Evolutionary conservation across 2,797 vertebrate genomes (phyloP).

Genomic region (Tauraco hartlaubi): DNA sequence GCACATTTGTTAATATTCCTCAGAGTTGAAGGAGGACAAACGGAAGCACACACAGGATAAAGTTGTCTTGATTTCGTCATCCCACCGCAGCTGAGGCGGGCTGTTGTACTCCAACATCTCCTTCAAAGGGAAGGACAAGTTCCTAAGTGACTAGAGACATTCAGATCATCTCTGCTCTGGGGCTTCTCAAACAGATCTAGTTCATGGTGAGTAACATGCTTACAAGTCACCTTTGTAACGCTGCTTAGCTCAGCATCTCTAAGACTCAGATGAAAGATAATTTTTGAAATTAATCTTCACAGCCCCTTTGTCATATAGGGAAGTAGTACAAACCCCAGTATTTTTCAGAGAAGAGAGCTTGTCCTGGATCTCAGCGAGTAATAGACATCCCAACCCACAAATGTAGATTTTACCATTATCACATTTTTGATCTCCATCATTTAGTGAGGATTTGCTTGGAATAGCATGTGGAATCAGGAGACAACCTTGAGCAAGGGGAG

Average conservation of each 20-base stretch:
- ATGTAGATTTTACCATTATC: background rate
- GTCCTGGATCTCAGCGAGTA: background rate
- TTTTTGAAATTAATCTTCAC: background rate
- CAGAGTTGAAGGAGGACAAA: background rate
- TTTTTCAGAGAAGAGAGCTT: background rate
- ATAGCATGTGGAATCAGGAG: background rate
- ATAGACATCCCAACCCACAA: background rate
- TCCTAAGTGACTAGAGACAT: background rate
- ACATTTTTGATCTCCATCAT: background rate
- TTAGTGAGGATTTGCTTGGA: background rate
- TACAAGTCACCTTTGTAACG: background rate
- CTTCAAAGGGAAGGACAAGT: background rate
- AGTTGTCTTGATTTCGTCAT: background rate
- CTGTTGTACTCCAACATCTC: background rate
- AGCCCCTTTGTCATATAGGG: background rate
- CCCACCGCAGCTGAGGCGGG: background rate
- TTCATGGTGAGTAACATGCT: background rate
- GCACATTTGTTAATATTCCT: background rate
- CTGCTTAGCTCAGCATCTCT: background rate
- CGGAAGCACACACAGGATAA: background rate
- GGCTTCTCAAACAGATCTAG: background rate
- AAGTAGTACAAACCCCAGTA: background rate
- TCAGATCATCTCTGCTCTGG: background rate
- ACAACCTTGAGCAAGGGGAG: background rate
- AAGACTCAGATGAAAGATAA: background rate